A percentile compares a stretch with the other conserved stretches of the same genome.
phyloP scores from a whole-genome alignment of 2,888 invertebrate genomes.

The Drosophila mimica region DNA sequence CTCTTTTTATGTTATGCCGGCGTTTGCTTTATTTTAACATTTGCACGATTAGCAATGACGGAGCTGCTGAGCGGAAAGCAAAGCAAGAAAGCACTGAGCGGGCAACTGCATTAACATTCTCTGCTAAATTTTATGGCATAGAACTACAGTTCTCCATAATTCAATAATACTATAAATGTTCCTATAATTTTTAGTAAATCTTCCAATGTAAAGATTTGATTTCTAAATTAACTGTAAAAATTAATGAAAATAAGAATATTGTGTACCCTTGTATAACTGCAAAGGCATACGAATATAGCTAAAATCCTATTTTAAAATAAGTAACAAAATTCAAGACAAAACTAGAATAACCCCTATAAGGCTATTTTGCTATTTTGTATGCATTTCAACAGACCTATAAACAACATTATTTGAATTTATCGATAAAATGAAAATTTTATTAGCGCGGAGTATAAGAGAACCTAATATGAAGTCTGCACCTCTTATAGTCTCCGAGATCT shows the following conservation, averaged over 20 bases:
- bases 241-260: background rate
- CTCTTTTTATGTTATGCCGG: background rate
- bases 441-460: too few species aligned
- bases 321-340: background rate
- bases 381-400: background rate
- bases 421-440: background rate
- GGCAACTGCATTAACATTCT: slow-evolving; percentile 1
- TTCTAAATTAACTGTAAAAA: background rate
- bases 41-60: slow-evolving; percentile 14
- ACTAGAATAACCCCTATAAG: background rate
- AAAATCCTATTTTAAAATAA: background rate
- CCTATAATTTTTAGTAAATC: background rate
- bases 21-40: slow-evolving; percentile 16
- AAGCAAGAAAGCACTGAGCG: background rate
- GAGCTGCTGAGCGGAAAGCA: slow-evolving; percentile 1
- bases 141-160: background rate
- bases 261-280: background rate
- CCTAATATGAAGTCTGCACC: too few species aligned
- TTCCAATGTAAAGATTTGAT: background rate
- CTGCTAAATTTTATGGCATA: background rate
- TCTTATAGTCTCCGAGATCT: too few species aligned
- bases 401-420: background rate
- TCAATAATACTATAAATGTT: background rate
- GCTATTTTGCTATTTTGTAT: background rate
- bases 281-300: background rate